Base-by-base conservation (phyloP, 2,888 invertebrate genomes). In the Apomyelois bistriatella region DNA sequence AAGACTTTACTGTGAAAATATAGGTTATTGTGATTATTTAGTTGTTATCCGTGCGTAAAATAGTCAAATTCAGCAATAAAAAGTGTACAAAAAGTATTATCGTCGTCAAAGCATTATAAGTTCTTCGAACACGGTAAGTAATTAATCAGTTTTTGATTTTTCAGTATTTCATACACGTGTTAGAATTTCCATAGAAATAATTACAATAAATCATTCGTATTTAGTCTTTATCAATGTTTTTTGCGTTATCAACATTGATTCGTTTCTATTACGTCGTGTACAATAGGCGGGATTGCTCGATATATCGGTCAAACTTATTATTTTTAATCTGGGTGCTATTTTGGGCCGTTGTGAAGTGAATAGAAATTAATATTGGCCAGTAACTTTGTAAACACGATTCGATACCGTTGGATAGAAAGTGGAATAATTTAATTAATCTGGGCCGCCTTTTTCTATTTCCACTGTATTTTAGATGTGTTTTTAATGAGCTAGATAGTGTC, bases 1-100 rank as follows among this genome's bases (percentile, higher is more conserved):
- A 36, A 13, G 28, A 52, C 36, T 36, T 51, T 42, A 35, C 17
- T 40, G 72, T 77, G 72, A 66, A 72, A 79, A 82, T 84, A 65
- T 79, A 88, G 88, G 89, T 88, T 89, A 89, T 74, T 84, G 80
- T 84, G 82, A 61, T 72, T 71, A 79, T 76, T 79, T 74, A 67
- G 68, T 64, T 70, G 70, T 65, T 74, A 72, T 59, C 68, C 66
- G 85, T 84, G 82, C 71, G 71, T 68, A 61, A 63, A 80, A 70
- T 64, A 58, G 59, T 62, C 62, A 60, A 66, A 69, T 73, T 65
- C 57, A 57, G 56, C 66, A 68, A 68, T 59, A 58, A 63, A 66
- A 59, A 70, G 68, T 57, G 61, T 62, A 36, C 56, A 56, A 56
- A 51, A 59, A 58, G 64, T 54, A 69, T 63, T 53, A 57, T 58